Evolutionary conservation across 2,113 vertebrate genomes (phyloP), one percentile per base, ranked within the genome.

Genomic region (Tupaia chinensis): DNA sequence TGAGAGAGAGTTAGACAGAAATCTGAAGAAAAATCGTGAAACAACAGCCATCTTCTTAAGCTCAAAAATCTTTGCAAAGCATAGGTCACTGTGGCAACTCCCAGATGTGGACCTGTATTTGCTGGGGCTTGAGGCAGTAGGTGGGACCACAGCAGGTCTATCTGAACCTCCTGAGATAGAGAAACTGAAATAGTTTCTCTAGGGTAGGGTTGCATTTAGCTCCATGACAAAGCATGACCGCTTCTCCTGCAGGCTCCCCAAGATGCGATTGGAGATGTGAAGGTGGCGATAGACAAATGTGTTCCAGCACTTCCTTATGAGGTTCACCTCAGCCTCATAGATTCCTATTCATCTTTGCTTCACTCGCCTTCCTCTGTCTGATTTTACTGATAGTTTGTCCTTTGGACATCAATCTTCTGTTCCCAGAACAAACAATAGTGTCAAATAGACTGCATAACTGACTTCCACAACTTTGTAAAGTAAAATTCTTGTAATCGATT

Each of bases 221-320:
- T 72, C 23, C 9, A 1, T 65, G 13, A 78, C 3, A 7, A 69
- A 82, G 3, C 0, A 0, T 4, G 5, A 9, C 20, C 15, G 4
- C 19, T 69, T 87, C 54, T 68, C 2, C 3, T 8, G 12, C 5
- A 66, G 29, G 5, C 7, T 14, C 9, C 7, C 32, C 20, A 22
- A 11, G 2, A 15, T 14, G 61, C 60, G 54, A 0, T 0, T 68
- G 20, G 8, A 85, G 32, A 22, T 17, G 0, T 27, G 23, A 19
- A 32, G 11, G 9, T 17, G 2, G 14, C 16, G 14, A 19, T 10
- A 34, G 13, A 86, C 32, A 70, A 22, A 22, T 10, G 4, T 0
- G 29, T 15, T 85, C 12, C 9, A 66, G 1, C 22, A 7, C 7
- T n/a, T 76, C 44, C 34, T 92, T 22, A 22, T 25, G 11, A 22